phyloP scores from a whole-genome alignment of 2,113 vertebrate genomes.

The Gallinago paraguaiae region DNA sequence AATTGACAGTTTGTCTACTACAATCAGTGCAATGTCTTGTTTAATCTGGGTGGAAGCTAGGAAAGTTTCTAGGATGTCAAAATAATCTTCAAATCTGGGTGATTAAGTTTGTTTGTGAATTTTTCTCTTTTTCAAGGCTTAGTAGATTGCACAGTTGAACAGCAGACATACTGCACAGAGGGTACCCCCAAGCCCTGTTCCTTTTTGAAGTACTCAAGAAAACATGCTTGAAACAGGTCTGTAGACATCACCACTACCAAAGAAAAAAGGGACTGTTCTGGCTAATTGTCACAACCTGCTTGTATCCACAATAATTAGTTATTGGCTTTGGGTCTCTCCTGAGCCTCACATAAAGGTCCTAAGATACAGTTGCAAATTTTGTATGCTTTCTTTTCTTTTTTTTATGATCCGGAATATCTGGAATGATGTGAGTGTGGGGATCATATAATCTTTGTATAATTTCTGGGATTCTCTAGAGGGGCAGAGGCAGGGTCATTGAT shows the following conservation, averaged over 20 bases:
- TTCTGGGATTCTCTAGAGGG: not conserved
- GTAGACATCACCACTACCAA: not conserved
- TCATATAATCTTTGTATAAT: not conserved
- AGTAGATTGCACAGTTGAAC: not conserved
- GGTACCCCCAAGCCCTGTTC: not conserved
- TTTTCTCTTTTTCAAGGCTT: not conserved
- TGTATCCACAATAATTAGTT: not conserved
- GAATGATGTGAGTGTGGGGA: not conserved
- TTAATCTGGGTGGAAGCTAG: not conserved
- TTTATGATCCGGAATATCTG: not conserved
- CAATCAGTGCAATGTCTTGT: not conserved
- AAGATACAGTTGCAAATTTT: not conserved
- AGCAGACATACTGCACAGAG: not conserved
- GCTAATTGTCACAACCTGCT: not conserved
- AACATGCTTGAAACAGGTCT: not conserved
- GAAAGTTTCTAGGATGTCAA: not conserved
- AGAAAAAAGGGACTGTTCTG: not conserved
- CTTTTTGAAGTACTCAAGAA: not conserved
- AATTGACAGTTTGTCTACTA: not conserved
- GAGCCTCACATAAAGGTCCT: not conserved
- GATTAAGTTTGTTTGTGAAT: not conserved
- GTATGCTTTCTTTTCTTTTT: not conserved
- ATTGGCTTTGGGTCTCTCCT: not conserved
- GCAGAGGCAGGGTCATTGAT: accelerated
- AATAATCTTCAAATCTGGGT: not conserved